Evolutionary conservation across 2,113 vertebrate species (phyloP).

Genomic region (Acrocephalus arundinaceus): DNA sequence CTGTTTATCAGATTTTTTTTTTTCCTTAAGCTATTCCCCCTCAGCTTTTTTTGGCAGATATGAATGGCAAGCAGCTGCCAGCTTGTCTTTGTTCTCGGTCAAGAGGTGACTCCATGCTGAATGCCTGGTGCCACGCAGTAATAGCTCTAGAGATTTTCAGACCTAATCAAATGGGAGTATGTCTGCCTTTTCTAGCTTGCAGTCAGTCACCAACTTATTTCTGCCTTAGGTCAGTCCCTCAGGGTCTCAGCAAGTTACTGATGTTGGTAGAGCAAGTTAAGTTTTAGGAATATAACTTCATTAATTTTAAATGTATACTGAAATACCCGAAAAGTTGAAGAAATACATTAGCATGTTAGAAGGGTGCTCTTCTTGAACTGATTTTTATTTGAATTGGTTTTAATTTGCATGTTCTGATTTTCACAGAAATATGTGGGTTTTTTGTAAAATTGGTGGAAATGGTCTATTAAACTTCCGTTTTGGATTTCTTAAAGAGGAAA

Average conservation of each 20-base stretch:
- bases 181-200: conserved; percentile 9
- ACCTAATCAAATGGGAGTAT: conserved; percentile 26
- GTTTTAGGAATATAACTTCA: background rate
- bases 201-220: conserved; percentile 43
- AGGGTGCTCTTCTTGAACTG: background rate
- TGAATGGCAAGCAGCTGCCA: conserved; percentile 49
- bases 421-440: background rate
- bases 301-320: background rate
- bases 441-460: background rate
- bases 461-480: background rate
- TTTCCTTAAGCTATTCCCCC: background rate
- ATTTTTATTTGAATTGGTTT: background rate
- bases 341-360: background rate
- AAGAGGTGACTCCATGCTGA: conserved; percentile 43
- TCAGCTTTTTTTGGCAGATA: conserved; percentile 16
- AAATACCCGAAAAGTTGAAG: background rate
- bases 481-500: background rate
- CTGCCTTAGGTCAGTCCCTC: conserved; percentile 29
- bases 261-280: background rate
- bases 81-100: conserved; percentile 29
- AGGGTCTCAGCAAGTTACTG: conserved; percentile 4
- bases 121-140: conserved; percentile 39
- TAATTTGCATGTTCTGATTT: background rate
- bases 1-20: background rate
- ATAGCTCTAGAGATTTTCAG: conserved; percentile 48